phyloP scores from a whole-genome alignment of 2,797 vertebrate species.

The Hylomyscus alleni region DNA sequence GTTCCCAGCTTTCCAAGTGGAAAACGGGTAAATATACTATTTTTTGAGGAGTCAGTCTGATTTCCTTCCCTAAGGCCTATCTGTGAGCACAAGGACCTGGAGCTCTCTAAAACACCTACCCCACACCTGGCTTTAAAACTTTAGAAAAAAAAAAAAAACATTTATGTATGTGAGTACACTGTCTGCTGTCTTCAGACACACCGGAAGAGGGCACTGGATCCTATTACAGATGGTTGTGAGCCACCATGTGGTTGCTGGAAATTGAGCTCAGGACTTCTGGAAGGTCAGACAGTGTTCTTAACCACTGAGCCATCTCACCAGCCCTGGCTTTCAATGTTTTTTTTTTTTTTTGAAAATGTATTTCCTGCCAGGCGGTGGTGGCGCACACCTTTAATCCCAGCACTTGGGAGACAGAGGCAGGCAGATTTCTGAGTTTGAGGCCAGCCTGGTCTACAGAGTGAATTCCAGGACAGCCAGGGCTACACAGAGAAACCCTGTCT shows the following conservation, averaged over 20 bases:
- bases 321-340: neutral
- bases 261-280: neutral
- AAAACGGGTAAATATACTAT: accelerated
- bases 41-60: too few relatives aligned
- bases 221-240: neutral
- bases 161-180: neutral
- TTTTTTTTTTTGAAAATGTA: too few relatives aligned
- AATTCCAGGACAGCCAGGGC: too few relatives aligned
- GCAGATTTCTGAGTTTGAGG: too few relatives aligned
- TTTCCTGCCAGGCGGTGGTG: too few relatives aligned
- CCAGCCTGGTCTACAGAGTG: too few relatives aligned
- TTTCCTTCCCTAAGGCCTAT: neutral
- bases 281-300: neutral
- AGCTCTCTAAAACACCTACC: neutral
- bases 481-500: too few relatives aligned
- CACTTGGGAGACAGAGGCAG: too few relatives aligned
- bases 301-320: neutral
- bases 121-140: neutral
- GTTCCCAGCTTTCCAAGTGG: neutral
- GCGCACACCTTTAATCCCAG: too few relatives aligned
- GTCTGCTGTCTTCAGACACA: neutral
- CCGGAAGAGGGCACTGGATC: neutral
- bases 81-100: neutral
- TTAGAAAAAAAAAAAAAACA: neutral
- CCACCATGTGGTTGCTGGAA: neutral